Conservation (phyloP, 2,888 invertebrate genomes). For the Thera britannica region DNA sequence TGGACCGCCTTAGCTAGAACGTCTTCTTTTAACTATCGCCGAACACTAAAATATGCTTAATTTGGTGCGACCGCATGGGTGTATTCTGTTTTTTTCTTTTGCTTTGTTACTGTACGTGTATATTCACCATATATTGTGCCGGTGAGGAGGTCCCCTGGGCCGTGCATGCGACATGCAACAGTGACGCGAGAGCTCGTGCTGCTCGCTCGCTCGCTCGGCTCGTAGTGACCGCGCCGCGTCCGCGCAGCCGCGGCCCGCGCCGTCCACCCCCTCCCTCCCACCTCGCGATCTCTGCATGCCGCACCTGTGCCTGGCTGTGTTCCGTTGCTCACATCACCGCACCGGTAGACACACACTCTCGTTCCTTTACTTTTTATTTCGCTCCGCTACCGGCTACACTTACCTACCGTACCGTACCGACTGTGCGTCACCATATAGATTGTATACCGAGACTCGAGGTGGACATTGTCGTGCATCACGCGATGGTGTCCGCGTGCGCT, state of each 20-base stretch:
- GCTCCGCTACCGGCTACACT: constrained; percentile 82
- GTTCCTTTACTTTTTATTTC: constrained; percentile 78
- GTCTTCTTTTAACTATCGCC: constrained; percentile 64
- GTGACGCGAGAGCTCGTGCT: constrained; percentile 51
- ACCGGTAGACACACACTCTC: constrained; percentile 81
- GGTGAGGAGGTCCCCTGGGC: constrained; percentile 63
- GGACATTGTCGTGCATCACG: constrained; percentile 84
- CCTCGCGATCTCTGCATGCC: constrained; percentile 79
- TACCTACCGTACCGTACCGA: constrained; percentile 46
- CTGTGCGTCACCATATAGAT: constrained; percentile 77
- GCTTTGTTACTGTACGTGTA: constrained; percentile 83
- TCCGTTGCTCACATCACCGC: constrained; percentile 84
- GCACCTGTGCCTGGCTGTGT: constrained; percentile 85
- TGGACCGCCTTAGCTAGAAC: constrained; percentile 60
- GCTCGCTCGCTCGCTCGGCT: constrained; percentile 46
- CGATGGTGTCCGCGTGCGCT: constrained; percentile 77
- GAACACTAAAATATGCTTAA: constrained; percentile 69
- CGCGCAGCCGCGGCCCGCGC: constrained; percentile 48
- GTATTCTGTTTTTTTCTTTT: constrained; percentile 83
- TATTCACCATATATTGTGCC: constrained; percentile 68
- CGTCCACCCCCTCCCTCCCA: constrained; percentile 61
- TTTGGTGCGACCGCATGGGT: constrained; percentile 77
- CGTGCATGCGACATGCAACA: neutral
- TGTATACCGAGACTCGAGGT: constrained; percentile 74
- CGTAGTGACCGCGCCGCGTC: constrained; percentile 45